Percentiles rank a stretch among this genome's conserved stretches.
Evolutionary conservation across 2,113 vertebrate genomes (phyloP).

Genomic region (Ophthalmolycus amberensis): DNA sequence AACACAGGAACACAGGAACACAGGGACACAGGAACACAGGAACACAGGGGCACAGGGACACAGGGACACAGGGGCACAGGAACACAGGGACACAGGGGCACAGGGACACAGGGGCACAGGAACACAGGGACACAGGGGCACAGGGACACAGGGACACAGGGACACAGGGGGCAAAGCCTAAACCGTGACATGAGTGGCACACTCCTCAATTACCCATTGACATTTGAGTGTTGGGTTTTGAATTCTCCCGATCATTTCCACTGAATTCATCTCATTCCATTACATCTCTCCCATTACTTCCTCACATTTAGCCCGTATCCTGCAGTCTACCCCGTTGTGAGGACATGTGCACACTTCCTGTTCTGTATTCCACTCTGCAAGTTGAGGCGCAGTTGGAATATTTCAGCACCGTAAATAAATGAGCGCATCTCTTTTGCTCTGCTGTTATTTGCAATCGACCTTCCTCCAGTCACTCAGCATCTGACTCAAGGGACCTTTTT

Average conservation of each 20-base stretch:
- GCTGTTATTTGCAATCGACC: slow-evolving; percentile 50
- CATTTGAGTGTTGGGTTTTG: slow-evolving; percentile 11
- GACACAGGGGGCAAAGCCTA: too few species aligned
- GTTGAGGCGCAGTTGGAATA: slow-evolving; percentile 41
- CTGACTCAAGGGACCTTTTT: slow-evolving; percentile 26
- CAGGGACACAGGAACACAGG: too few species aligned
- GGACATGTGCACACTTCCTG: slow-evolving; percentile 18
- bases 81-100: too few species aligned
- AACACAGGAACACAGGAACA: too few species aligned
- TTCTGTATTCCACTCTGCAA: slow-evolving; percentile 32
- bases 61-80: too few species aligned
- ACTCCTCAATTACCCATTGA: slow-evolving; percentile 27
- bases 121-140: too few species aligned
- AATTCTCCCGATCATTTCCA: slow-evolving; percentile 29
- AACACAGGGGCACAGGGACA: too few species aligned
- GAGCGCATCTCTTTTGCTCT: slow-evolving; percentile 20
- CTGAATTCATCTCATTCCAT: slow-evolving; percentile 29
- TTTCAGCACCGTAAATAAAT: slow-evolving; percentile 59
- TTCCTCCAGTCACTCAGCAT: slow-evolving; percentile 34
- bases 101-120: too few species aligned
- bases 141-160: too few species aligned
- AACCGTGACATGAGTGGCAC: too few species aligned
- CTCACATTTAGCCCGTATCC: slow-evolving; percentile 29
- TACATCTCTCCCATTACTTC: slow-evolving; percentile 12
- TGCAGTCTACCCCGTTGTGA: rapidly evolving